These are phyloP conservation scores for Sarcophaga bullata DNA, from an alignment of 1,140 invertebrate species.

Conservation along the genomic window DNA sequence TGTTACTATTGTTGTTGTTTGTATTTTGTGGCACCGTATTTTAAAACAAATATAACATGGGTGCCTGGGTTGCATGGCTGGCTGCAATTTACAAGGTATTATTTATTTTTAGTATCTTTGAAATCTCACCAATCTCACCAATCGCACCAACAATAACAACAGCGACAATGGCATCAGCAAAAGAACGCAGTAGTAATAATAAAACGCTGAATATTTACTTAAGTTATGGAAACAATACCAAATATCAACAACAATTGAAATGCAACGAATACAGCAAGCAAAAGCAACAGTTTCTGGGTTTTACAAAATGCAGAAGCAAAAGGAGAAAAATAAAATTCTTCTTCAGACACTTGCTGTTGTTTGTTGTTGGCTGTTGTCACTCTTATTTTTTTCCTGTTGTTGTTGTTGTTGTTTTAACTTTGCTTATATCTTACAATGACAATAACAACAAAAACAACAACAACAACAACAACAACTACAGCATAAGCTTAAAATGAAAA, in stretches of 20 bases:
- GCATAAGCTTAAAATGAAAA: background rate
- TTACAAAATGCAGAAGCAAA: slow-evolving; percentile 12
- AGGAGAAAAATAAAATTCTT: slow-evolving; percentile 12
- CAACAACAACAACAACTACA: background rate
- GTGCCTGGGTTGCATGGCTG: too few relatives aligned
- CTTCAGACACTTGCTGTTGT: slow-evolving; percentile 22
- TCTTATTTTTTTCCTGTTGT: background rate
- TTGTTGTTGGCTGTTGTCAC: background rate
- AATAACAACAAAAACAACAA: background rate
- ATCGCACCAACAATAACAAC: background rate
- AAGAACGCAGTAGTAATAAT: slow-evolving; percentile 7
- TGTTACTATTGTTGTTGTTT: too few relatives aligned
- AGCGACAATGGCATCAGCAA: background rate
- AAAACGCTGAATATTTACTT: background rate
- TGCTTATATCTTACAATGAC: background rate
- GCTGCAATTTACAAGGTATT: too few relatives aligned
- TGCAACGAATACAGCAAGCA: background rate
- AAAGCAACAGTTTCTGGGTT: background rate
- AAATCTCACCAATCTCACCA: background rate
- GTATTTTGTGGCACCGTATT: too few relatives aligned
- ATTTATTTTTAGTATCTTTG: background rate
- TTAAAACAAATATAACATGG: too few relatives aligned
- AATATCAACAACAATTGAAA: background rate
- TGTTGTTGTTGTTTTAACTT: too few relatives aligned
- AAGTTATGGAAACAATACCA: background rate